Conservation (phyloP, 2,888 invertebrate genomes). For the Ormia ochracea region DNA sequence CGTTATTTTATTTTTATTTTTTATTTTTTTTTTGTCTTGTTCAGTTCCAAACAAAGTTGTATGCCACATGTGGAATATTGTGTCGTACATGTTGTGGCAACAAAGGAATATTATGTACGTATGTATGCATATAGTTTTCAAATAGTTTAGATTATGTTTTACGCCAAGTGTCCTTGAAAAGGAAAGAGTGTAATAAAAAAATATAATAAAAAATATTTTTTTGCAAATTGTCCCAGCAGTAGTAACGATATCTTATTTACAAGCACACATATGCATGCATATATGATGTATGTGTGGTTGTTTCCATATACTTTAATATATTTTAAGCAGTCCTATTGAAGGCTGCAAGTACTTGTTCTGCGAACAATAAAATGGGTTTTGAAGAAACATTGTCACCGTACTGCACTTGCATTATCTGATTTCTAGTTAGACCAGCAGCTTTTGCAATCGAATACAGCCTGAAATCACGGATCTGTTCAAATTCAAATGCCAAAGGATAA, state of each 20-base stretch:
- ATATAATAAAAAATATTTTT: conserved; percentile 5
- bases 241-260: too few species aligned
- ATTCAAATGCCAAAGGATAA: too few species aligned
- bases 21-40: neutral
- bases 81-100: conserved; percentile 4
- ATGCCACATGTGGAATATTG: neutral
- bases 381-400: conserved; percentile 38
- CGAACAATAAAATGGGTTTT: neutral
- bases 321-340: neutral
- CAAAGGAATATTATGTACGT: neutral
- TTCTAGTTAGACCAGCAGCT: too few species aligned
- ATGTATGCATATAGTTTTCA: neutral
- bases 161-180: conserved; percentile 46
- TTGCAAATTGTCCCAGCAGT: neutral
- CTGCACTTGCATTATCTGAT: conserved; percentile 5
- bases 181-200: conserved; percentile 6
- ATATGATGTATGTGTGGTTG: too few species aligned
- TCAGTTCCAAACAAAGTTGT: conserved; percentile 11
- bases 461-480: too few species aligned
- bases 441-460: too few species aligned
- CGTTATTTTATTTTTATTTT: too few species aligned
- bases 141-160: conserved; percentile 48
- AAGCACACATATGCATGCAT: too few species aligned
- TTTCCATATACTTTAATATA: neutral
- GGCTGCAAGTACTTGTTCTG: neutral